Conservation (phyloP, 2,113 vertebrate species). For the Recurvirostra avosetta region DNA sequence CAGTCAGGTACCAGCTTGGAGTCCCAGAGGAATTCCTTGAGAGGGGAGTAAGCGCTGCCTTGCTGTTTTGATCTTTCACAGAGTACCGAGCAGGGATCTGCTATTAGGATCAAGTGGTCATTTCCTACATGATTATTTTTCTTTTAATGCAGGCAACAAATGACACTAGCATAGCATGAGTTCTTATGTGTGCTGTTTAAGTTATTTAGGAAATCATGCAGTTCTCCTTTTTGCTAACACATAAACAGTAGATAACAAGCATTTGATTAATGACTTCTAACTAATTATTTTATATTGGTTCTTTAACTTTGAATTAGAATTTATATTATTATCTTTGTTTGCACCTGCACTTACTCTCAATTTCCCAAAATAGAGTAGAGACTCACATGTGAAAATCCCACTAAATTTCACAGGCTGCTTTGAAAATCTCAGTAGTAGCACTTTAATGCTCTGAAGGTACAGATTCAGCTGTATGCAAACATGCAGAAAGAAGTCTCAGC, state of each 20-base stretch:
- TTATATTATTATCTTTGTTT: neutral
- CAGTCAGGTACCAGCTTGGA: neutral
- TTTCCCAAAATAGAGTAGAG: slow-evolving; percentile 5
- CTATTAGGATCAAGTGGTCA: neutral
- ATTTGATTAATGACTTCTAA: neutral
- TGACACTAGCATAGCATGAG: neutral
- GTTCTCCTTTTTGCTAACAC: neutral
- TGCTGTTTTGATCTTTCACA: neutral
- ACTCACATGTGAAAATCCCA: neutral
- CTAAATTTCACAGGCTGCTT: slow-evolving; percentile 1
- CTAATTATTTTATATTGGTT: neutral
- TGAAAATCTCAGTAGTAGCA: neutral
- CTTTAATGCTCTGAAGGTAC: neutral
- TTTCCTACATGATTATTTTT: neutral
- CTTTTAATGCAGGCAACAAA: neutral
- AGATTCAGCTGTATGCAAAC: slow-evolving; percentile 55
- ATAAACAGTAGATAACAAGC: neutral
- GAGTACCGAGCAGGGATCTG: neutral
- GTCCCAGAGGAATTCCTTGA: neutral
- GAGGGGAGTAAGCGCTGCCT: neutral
- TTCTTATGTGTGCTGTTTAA: neutral
- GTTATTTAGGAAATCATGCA: neutral
- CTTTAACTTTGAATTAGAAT: neutral
- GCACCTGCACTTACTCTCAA: slow-evolving; percentile 17
- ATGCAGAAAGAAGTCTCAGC: neutral